Conservation (phyloP, 2,113 vertebrate genomes). For the Brachyistius frenatus region DNA sequence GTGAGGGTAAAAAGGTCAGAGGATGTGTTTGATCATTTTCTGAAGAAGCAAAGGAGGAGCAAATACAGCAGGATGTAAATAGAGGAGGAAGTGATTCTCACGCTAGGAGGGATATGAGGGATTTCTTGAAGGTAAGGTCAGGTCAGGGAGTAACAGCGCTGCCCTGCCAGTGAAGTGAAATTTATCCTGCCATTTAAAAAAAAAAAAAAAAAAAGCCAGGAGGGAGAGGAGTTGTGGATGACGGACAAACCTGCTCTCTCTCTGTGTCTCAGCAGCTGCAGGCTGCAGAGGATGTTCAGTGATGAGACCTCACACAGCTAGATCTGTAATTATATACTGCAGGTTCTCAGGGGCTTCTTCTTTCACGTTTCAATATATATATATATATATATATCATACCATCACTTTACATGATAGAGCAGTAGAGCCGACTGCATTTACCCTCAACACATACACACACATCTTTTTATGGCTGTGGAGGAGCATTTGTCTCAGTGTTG, state of each 20-base stretch:
- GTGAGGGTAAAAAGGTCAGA: neutral
- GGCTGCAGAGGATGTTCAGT: conserved; percentile 31
- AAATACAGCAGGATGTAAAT: neutral
- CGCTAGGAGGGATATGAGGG: neutral
- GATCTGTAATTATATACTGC: conserved; percentile 52
- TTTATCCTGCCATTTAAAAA: neutral
- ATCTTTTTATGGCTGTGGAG: neutral
- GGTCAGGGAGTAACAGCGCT: neutral
- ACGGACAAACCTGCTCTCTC: conserved; percentile 5
- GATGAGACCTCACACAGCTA: conserved; percentile 44
- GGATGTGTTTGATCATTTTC: conserved; percentile 12
- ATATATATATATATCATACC: neutral
- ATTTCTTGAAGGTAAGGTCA: conserved; percentile 41
- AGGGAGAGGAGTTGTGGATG: neutral
- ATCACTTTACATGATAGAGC: conserved; percentile 5
- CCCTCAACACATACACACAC: neutral
- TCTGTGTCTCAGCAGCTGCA: conserved; percentile 13
- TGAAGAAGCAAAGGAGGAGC: conserved; percentile 7
- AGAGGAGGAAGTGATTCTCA: neutral
- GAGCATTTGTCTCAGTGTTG: neutral
- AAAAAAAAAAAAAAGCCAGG: neutral
- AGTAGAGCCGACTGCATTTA: neutral
- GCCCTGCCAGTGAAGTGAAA: conserved; percentile 27
- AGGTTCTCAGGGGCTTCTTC: conserved; percentile 33
- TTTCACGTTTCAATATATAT: conserved; percentile 6